Evolutionary conservation across 35 echinoderm and acorn worm genomes (phyloP).

Genomic region (Eucidaris tribuloides): DNA sequence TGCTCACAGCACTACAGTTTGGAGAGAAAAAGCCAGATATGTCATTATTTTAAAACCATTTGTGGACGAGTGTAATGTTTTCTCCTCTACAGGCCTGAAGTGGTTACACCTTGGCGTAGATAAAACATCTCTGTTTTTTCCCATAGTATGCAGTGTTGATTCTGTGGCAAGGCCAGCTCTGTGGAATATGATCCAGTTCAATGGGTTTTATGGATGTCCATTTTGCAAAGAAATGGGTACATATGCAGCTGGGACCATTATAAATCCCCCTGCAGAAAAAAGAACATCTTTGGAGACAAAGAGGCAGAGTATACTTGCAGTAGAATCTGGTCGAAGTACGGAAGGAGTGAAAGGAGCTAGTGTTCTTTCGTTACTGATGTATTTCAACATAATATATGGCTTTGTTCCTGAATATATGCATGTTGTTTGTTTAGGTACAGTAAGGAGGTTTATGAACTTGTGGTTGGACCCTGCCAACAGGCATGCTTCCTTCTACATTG

Average conservation of each 20-base stretch:
- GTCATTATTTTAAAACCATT: slow-evolving; percentile 43
- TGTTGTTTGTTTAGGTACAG: slow-evolving; percentile 38
- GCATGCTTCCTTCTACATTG: slow-evolving; percentile 12
- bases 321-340: not conserved
- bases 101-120: slow-evolving; percentile 7
- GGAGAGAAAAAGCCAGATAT: slow-evolving; percentile 49
- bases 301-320: not conserved
- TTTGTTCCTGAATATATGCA: slow-evolving; percentile 60
- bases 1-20: slow-evolving; percentile 48
- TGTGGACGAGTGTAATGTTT: slow-evolving; percentile 5
- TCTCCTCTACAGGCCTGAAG: slow-evolving; percentile 19
- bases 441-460: not conserved
- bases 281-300: not conserved
- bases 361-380: slow-evolving; percentile 4
- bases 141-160: slow-evolving; percentile 43
- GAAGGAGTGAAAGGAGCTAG: slow-evolving; percentile 29
- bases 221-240: slow-evolving; percentile 25
- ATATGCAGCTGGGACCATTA: not conserved
- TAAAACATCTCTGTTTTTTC: slow-evolving; percentile 18
- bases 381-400: slow-evolving; percentile 38
- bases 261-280: not conserved
- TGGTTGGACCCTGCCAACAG: slow-evolving; percentile 36
- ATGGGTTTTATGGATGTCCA: slow-evolving; percentile 39
- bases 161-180: slow-evolving; percentile 38
- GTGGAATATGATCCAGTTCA: slow-evolving; percentile 36